Percentiles rank a stretch among this genome's conserved stretches.
phyloP scores from a whole-genome alignment of 1,140 invertebrate genomes.

The Drosophila bifasciata region DNA sequence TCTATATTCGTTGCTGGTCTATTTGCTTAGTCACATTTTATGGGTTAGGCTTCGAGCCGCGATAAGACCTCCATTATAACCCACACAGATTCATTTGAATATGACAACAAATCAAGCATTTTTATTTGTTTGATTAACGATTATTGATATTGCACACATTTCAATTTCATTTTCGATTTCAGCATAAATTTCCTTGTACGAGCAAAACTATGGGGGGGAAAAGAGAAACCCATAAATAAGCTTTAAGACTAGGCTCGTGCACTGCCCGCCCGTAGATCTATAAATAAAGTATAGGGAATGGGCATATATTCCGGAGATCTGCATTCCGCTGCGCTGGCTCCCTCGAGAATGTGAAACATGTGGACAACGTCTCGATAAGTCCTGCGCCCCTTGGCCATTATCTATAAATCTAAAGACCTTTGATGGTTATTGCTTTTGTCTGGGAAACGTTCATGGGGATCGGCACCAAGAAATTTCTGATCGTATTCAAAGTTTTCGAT shows the following conservation, averaged over 20 bases:
- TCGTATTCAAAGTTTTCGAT: background rate
- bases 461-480: background rate
- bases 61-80: conserved; percentile 11
- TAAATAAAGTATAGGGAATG: conserved; percentile 30
- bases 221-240: conserved; percentile 39
- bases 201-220: conserved; percentile 20
- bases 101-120: conserved; percentile 20
- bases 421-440: conserved; percentile 36
- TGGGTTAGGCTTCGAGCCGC: background rate
- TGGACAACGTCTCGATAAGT: conserved; percentile 37
- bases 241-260: conserved; percentile 23
- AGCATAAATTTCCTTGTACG: background rate
- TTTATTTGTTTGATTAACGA: conserved; percentile 38
- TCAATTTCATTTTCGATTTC: conserved; percentile 22
- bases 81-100: background rate
- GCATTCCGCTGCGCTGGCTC: conserved; percentile 11
- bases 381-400: conserved; percentile 7
- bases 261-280: conserved; percentile 21
- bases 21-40: conserved; percentile 8
- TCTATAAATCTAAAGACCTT: conserved; percentile 22
- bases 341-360: conserved; percentile 40
- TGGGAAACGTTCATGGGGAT: conserved; percentile 7
- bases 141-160: conserved; percentile 29
- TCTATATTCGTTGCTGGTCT: background rate
- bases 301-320: conserved; percentile 2